Conservation (phyloP, 2,113 vertebrate species). For the Vicugna pacos region DNA sequence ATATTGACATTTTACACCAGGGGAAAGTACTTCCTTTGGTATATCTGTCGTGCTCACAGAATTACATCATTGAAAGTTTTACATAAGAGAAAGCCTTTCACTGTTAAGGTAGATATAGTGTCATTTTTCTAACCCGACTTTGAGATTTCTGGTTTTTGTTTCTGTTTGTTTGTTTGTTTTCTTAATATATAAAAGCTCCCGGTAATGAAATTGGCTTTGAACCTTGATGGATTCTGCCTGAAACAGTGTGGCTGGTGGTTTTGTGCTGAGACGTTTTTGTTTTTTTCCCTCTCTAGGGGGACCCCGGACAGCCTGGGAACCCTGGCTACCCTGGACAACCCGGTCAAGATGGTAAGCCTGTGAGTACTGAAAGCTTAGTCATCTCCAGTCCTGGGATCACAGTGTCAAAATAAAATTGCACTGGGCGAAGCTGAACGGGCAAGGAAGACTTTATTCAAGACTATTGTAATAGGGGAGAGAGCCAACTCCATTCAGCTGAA, state of each 20-base stretch:
- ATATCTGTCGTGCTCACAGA: neutral
- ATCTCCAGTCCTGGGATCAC: slow-evolving; percentile 84
- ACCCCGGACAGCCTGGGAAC: slow-evolving; percentile 90
- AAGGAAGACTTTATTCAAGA: neutral
- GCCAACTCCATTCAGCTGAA: neutral
- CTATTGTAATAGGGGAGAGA: neutral
- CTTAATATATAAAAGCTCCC: neutral
- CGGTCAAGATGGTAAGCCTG: slow-evolving; percentile 99
- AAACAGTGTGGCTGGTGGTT: neutral
- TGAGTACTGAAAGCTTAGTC: slow-evolving; percentile 98
- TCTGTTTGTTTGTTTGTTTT: neutral
- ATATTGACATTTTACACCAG: neutral
- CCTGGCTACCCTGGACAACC: slow-evolving; percentile 93
- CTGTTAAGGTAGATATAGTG: neutral
- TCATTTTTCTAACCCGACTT: neutral
- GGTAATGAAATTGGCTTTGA: neutral
- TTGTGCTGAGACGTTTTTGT: slow-evolving; percentile 21
- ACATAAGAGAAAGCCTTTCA: neutral
- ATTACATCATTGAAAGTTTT: neutral
- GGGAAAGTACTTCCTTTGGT: neutral
- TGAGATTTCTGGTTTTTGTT: neutral
- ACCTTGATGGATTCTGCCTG: neutral
- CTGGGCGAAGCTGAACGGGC: neutral
- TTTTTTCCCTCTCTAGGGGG: slow-evolving; percentile 88
- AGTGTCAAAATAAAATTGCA: slow-evolving; percentile 25